Base-by-base conservation (phyloP, 2,797 vertebrate species). In the Graptemys geographica region DNA sequence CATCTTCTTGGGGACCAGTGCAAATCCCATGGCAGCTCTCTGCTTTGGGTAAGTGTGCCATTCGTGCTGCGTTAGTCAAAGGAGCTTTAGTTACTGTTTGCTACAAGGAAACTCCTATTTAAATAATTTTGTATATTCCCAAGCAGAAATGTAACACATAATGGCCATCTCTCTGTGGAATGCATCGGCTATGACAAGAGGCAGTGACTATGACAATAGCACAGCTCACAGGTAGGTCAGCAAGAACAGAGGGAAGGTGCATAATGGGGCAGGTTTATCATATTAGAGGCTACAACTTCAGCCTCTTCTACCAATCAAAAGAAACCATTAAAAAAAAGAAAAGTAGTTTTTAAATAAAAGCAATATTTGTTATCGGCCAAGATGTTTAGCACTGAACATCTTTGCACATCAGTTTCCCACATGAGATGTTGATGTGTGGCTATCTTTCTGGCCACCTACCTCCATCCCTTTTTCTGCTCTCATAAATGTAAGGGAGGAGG, bases 351-450 rank as follows among this genome's bases (percentile, higher is more conserved):
- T 16, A 3, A 41, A 49, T 59, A 44, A 78, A 82, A 88, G 19
- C 33, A 55, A 0, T 86, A 88, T 33, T n/a, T 86, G 83, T 87
- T 72, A 16, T 84, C 28, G 72, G 69, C 69, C 76, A 53, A 1
- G 0, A 1, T 81, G n/a, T 89, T 90, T 92, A 96, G 92, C 7
- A 44, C 87, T 95, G 93, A 82, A 76, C 15, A 49, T 28, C 84
- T 81, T 0, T 21, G 76, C 90, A 53, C 81, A 5, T 28, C 69
- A 91, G 81, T 91, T 92, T 94, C 86, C 93, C 84, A n/a, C 86
- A 53, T 81, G 94, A 95, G 84, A 44, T 83, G 86, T 82, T 93
- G 79, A 81, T 95, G 93, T 0, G 33, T 59, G 93, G 95, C 94
- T 86, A 5, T 90, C 87, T 92, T 91, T 93, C 87, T 53, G 94